Percentiles rank a stretch among this genome's conserved stretches.
Evolutionary conservation across 2,888 invertebrate species (phyloP).

Genomic region (Zele albiditarsus): DNA sequence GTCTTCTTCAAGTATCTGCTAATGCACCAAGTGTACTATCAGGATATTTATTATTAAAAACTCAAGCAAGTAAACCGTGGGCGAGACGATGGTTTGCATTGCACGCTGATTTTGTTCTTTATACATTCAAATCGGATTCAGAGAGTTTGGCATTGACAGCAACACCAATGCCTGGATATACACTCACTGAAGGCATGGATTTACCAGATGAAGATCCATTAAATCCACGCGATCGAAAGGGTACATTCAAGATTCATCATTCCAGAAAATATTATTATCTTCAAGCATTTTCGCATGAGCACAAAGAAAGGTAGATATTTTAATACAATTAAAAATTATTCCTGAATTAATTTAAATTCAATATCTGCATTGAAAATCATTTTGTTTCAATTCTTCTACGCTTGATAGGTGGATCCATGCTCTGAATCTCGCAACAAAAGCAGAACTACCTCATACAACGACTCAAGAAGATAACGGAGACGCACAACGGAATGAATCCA

Average conservation of each 20-base stretch:
- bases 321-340: neutral
- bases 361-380: neutral
- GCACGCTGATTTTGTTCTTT: slow-evolving; percentile 76
- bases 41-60: slow-evolving; percentile 74
- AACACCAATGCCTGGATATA: slow-evolving; percentile 77
- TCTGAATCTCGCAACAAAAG: slow-evolving; percentile 73
- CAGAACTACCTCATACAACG: slow-evolving; percentile 70
- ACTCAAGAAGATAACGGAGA: slow-evolving; percentile 51
- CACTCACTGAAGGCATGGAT: slow-evolving; percentile 69
- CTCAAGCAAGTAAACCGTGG: slow-evolving; percentile 75
- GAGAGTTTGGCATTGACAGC: slow-evolving; percentile 76
- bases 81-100: slow-evolving; percentile 75
- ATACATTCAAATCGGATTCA: slow-evolving; percentile 73
- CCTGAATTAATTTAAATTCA: neutral
- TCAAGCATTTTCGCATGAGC: slow-evolving; percentile 73
- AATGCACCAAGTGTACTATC: slow-evolving; percentile 73
- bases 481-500: slow-evolving; percentile 60
- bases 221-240: slow-evolving; percentile 68
- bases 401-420: slow-evolving; percentile 73
- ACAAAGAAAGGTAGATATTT: slow-evolving; percentile 70
- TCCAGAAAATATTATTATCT: slow-evolving; percentile 74
- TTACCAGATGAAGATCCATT: slow-evolving; percentile 68
- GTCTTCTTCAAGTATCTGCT: slow-evolving; percentile 74
- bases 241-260: slow-evolving; percentile 73
- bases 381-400: slow-evolving; percentile 18